Percentiles rank a stretch among this genome's conserved stretches.
Conservation (phyloP, 1,140 invertebrate genomes). For the Drosophila truncata region DNA sequence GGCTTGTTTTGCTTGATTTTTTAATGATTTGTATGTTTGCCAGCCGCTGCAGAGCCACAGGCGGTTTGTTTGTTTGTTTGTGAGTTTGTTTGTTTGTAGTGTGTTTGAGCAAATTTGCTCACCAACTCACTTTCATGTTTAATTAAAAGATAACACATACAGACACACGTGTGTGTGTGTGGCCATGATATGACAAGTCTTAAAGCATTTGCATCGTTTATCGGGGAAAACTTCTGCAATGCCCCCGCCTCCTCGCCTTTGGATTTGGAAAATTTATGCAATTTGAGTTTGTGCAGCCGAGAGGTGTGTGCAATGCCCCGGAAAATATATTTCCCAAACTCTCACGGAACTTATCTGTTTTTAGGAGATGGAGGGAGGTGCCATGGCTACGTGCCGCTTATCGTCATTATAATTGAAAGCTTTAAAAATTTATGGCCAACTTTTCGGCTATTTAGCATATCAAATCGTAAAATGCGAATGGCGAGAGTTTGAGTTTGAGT, state of each 20-base stretch:
- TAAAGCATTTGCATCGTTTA: conserved; percentile 68
- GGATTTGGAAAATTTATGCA: conserved; percentile 71
- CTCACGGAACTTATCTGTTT: conserved; percentile 39
- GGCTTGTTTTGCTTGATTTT: conserved; percentile 38
- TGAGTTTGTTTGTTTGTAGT: conserved; percentile 49
- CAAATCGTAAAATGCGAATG: conserved; percentile 49
- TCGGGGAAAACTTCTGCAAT: conserved; percentile 33
- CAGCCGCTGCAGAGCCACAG: conserved; percentile 35
- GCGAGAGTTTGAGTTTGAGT: conserved; percentile 6
- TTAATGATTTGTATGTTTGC: conserved; percentile 45
- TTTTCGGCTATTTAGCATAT: conserved; percentile 70
- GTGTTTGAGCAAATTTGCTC: conserved; percentile 62
- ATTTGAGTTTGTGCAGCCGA: conserved; percentile 46
- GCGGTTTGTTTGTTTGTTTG: conserved; percentile 50
- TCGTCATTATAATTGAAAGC: conserved; percentile 75
- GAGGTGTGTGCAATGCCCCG: conserved; percentile 48
- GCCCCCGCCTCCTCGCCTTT: neutral
- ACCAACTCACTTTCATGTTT: conserved; percentile 79
- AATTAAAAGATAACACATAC: conserved; percentile 81
- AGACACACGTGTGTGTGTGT: conserved; percentile 5
- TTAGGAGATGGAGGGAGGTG: neutral
- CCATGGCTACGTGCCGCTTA: conserved; percentile 62
- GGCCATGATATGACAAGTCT: conserved; percentile 54
- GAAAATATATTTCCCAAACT: conserved; percentile 62
- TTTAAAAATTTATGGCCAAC: conserved; percentile 73